A percentile compares a stretch with the other conserved stretches of the same genome.
phyloP scores from a whole-genome alignment of 2,113 vertebrate species.

The Empidonax traillii region DNA sequence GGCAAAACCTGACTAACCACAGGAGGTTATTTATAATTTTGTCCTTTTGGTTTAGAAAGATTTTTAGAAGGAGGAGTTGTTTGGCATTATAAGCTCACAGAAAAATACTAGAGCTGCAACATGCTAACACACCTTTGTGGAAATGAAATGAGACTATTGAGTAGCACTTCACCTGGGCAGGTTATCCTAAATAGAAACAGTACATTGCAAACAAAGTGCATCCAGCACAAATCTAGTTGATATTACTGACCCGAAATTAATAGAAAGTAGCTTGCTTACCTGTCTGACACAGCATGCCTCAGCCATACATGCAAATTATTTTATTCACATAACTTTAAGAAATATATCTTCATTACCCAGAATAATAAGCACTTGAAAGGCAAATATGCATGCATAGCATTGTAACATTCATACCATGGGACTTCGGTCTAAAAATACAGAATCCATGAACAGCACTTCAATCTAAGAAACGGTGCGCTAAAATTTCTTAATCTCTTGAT shows the following conservation, averaged over 20 bases:
- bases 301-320: constrained; percentile 83
- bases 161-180: constrained; percentile 34
- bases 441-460: constrained; percentile 74
- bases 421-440: constrained; percentile 60
- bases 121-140: constrained; percentile 69
- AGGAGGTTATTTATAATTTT: neutral
- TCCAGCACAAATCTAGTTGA: constrained; percentile 2
- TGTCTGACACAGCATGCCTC: constrained; percentile 84
- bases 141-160: constrained; percentile 73
- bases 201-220: constrained; percentile 9
- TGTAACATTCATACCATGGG: constrained; percentile 74
- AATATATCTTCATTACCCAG: constrained; percentile 68
- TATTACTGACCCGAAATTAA: constrained; percentile 20
- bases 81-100: constrained; percentile 4
- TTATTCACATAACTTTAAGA: constrained; percentile 70
- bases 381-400: constrained; percentile 78
- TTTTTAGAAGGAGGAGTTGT: neutral
- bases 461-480: constrained; percentile 51
- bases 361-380: constrained; percentile 75
- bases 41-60: neutral
- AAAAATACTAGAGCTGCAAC: constrained; percentile 7
- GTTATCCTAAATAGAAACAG: constrained; percentile 18
- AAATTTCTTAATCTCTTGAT: neutral
- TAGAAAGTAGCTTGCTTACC: constrained; percentile 72
- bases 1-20: neutral